Evolutionary conservation across 2,113 vertebrate species (phyloP).

Genomic region (Lycaon pictus): DNA sequence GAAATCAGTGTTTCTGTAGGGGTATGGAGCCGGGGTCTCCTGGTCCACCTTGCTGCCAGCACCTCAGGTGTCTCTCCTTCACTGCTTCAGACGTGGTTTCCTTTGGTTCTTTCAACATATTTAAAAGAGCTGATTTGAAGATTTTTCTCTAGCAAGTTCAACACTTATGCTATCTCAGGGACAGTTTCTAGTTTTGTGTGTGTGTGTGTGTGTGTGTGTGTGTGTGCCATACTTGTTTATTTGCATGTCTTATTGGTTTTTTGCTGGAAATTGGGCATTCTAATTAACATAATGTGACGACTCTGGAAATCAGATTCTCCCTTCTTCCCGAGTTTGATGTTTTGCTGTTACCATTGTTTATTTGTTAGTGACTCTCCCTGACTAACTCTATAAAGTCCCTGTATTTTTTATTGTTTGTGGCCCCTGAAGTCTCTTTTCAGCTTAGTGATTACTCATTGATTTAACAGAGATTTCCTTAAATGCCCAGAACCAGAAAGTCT

Average conservation of each 20-base stretch:
- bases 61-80: neutral
- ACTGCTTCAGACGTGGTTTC: neutral
- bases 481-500: neutral
- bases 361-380: slow-evolving; percentile 35
- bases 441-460: neutral
- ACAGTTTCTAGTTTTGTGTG: neutral
- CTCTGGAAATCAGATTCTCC: neutral
- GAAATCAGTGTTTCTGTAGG: neutral
- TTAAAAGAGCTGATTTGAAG: neutral
- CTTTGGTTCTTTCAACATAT: neutral
- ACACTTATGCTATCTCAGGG: neutral
- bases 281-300: neutral
- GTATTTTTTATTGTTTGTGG: neutral
- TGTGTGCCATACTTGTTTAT: neutral
- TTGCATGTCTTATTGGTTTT: neutral
- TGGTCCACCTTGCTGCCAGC: neutral
- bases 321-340: neutral
- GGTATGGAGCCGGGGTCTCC: neutral
- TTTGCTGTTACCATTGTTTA: neutral
- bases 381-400: neutral
- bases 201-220: neutral
- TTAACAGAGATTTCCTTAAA: neutral
- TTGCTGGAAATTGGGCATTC: neutral
- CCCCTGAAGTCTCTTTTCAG: neutral
- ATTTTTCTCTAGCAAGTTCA: neutral